Base-by-base conservation (phyloP, 2,797 vertebrate species). In the Chelonia mydas region DNA sequence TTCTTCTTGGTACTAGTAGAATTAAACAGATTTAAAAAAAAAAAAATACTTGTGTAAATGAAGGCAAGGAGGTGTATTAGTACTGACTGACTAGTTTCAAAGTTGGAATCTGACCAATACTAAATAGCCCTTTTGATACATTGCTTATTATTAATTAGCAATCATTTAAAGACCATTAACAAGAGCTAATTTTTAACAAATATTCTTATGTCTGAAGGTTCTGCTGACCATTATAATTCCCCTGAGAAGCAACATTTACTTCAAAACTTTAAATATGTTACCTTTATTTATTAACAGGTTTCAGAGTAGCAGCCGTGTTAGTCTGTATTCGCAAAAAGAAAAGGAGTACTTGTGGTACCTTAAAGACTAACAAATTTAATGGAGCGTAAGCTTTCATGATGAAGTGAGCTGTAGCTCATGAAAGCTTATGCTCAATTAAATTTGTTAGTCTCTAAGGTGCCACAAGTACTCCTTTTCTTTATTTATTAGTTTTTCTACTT, bases 1-100 rank as follows among this genome's bases (percentile, higher is more conserved):
- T 98, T 99, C 99, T 93, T 99, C 99, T 97, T 99, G 99, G 96
- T 99, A 99, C 99, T 99, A 97, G 49, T 88, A 23, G 94, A 94
- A 83, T 95, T 93, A 72, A 83, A 74, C 74, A 88, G 86, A 80
- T n/a, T 80, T 74, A 51, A 86, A 28, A 7, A 81, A 10, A 10
- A 74, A 82, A 28, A 12, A 19, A 3, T 31, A 5, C 31, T 54
- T 89, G 27, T 94, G 84, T 83, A 85, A 68, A 57, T 2, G 7
- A 89, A 90, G 37, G 81, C 41, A 85, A 47, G 5, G 33, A 31
- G 49, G 80, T 87, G 59, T 83, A 68, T 19, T 68, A 37, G 33
- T 68, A 17, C 33, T 41, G 10, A 33, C 33, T 33, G 31, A 41
- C 21, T 72, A 72, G 10, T 72, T 41, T 41, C 65, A 72, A 72